These are phyloP conservation scores for human DNA, from an alignment of 2,113 vertebrate species.

Conservation along the genomic window GRCh38 chr7:54152001-54152500, in stretches of 20 bases:
- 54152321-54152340: no score
- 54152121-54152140: not conserved
- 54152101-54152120: no score
- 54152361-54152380: not conserved
- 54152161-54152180: not conserved
- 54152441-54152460: not conserved
- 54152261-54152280: not conserved
- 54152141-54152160: not conserved
- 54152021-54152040: not conserved
- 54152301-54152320: rapidly evolving
- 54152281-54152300: not conserved
- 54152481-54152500: not conserved
- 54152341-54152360: not conserved
- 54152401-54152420: not conserved
- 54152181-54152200: not conserved
- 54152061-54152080: rapidly evolving
- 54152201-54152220: not conserved
- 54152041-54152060: not conserved
- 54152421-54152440: not conserved
- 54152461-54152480: rapidly evolving
- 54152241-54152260: no score
- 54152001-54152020: not conserved
- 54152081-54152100: rapidly evolving
- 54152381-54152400: not conserved
- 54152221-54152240: not conserved